Percentiles rank a stretch among this genome's conserved stretches.
These are phyloP conservation scores for Serranus cabrilla DNA, from an alignment of 2,797 vertebrate genomes.

Conservation along the genomic window DNA sequence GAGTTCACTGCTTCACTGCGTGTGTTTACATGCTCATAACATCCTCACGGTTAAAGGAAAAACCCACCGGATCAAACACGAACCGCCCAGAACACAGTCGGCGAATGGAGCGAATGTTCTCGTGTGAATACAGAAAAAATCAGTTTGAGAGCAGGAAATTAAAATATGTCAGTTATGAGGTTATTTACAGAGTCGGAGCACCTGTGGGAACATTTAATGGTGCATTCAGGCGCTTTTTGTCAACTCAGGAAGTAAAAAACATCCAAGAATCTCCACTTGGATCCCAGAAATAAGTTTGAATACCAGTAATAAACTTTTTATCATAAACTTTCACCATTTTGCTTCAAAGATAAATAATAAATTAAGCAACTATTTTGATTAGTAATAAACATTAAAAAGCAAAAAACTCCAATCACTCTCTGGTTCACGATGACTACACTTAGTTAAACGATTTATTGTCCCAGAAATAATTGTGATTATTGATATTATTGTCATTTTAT, in stretches of 20 bases:
- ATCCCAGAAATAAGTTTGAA: too few species aligned
- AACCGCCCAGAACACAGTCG: background rate
- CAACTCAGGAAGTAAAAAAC: background rate
- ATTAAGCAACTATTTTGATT: too few species aligned
- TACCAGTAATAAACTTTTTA: too few species aligned
- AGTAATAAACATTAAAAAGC: too few species aligned
- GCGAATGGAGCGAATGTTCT: background rate
- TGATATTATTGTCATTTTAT: too few species aligned
- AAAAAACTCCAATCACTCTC: too few species aligned
- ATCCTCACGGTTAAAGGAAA: conserved; percentile 18
- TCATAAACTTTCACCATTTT: too few species aligned
- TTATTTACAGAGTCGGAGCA: background rate
- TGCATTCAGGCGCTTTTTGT: background rate
- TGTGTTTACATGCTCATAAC: conserved; percentile 34
- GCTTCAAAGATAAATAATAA: too few species aligned
- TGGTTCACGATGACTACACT: too few species aligned
- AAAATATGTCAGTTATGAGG: background rate
- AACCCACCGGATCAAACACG: conserved; percentile 7
- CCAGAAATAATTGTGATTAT: too few species aligned
- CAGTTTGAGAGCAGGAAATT: background rate
- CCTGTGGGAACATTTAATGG: background rate
- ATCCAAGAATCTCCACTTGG: background rate
- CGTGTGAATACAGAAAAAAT: background rate
- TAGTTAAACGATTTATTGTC: too few species aligned
- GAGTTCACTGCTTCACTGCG: conserved; percentile 21